Evolutionary conservation across 2,797 vertebrate species (phyloP), one percentile per base, ranked within the genome.

Genomic region (Schizopygopsis pylzovi): DNA sequence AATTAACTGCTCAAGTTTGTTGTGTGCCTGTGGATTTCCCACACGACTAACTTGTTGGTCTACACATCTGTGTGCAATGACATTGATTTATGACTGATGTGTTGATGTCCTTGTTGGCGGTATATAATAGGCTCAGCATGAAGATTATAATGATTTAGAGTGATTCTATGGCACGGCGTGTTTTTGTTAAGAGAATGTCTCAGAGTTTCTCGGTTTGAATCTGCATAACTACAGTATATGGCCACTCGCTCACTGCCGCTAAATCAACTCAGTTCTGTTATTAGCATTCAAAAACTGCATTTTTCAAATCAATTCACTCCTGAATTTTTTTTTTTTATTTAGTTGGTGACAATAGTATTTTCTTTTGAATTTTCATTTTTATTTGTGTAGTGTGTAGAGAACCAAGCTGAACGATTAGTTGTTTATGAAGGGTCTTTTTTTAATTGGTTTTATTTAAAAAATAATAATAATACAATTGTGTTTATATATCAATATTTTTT

Each of bases 61-160:
- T 15, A n/a, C 56, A n/a, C n/a, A 68, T 43, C n/a, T 20, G 16
- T 84, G 37, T 84, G 7, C 15, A 43, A 43, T 68, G 73, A 16
- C 73, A 79, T 54, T 84, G 61, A 84, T 77, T 76, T 41, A 67
- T 84, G 72, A 77, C 6, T 83, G 81, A 59, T 56, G 20, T 79
- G 59, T 65, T 28, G 22, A 12, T 76, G 7, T 72, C 41, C 39
- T 28, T 37, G 43, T 63, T 59, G 13, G 28, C 0, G 3, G 43
- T 28, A 54, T 49, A n/a, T 79, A 37, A 78, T 12, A 79, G 11
- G 10, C 6, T 41, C 47, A 22, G 47, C 72, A 68, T 79, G 63
- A 52, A 61, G 47, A 76, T 80, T 20, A 22, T 41, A 47, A 43
- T 47, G 13, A 63, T 61, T 13, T 28, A 25, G 20, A 61, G 41